Evolutionary conservation across 1,140 invertebrate genomes (phyloP), one percentile per base, ranked within the genome.

Genomic region (Drosophila oshimai): DNA sequence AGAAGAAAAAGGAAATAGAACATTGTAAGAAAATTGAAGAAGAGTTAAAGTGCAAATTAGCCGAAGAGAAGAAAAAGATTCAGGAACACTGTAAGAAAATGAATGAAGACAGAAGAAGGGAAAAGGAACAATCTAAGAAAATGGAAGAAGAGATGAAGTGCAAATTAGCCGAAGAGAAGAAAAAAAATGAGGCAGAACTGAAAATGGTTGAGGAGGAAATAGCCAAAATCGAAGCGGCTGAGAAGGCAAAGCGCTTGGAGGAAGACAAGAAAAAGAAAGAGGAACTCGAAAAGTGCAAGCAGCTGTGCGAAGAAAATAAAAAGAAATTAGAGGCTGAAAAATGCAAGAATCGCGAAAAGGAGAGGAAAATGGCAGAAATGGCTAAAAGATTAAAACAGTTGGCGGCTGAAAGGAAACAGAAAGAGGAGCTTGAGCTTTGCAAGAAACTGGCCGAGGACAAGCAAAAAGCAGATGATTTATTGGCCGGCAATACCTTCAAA

Each of bases 151-250:
- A 24, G 12, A 13, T 12, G 24, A 29, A 55, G 2, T 18, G 29
- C 22, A 39, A 39, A 4, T 17, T n/a, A 13, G n/a, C 31, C 6
- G 10, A 24, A 13, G 20, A 18, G 9, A 24, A 24, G 6, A 34
- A 34, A 47, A 46, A 13, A 6, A 18, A 34, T 9, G 29, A 58
- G 15, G 28, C 6, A 4, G 9, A 34, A 12, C 28, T 45, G 0
- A 60, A 45, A 17, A 9, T 45, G 3, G 22, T 44, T 4, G 12
- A 61, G 12, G 60, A 36, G 41, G 60, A 45, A 17, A 6, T 15
- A 2, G 31, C 9, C 4, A 46, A 61, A 13, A 2, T 37, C 3
- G 10, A 46, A 44, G 39, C 33, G 0, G 41, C 17, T 5, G 24
- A 46, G 6, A 18, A 34, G 6, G 55, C 31, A 0, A 46, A 47